Conservation (phyloP, 2,888 invertebrate species). For the Mellilla xanthometata region DNA sequence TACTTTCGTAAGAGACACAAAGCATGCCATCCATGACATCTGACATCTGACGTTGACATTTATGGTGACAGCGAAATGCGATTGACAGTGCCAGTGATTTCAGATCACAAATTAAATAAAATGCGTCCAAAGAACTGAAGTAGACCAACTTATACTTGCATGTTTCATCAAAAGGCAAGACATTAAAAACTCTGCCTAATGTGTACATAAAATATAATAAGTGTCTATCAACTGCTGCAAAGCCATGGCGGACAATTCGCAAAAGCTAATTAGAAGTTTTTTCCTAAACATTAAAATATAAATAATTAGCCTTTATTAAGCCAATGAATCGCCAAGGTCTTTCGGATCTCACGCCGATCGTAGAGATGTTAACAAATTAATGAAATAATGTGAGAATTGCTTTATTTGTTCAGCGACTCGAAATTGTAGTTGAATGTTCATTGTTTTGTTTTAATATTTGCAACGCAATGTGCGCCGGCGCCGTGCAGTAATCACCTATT, state of each 20-base stretch:
- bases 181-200: too few relatives aligned
- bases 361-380: constrained; percentile 25
- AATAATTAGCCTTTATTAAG: constrained; percentile 28
- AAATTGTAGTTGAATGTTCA: constrained; percentile 24
- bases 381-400: constrained; percentile 33
- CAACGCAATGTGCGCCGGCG: constrained; percentile 18
- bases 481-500: constrained; percentile 5
- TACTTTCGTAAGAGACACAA: too few relatives aligned
- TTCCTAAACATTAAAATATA: constrained; percentile 28
- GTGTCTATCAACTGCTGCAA: too few relatives aligned
- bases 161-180: too few relatives aligned
- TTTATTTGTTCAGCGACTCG: constrained; percentile 31
- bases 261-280: constrained; percentile 28
- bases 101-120: too few relatives aligned
- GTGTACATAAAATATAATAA: too few relatives aligned
- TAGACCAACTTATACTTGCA: too few relatives aligned
- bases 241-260: constrained; percentile 31
- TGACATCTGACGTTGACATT: too few relatives aligned
- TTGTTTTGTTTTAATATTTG: constrained; percentile 13
- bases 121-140: too few relatives aligned
- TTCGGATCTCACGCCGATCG: constrained; percentile 23
- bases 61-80: too few relatives aligned
- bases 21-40: too few relatives aligned
- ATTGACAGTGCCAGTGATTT: too few relatives aligned
- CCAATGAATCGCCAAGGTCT: constrained; percentile 32